Evolutionary conservation across 1,140 invertebrate species (phyloP).

Genomic region (Pogonomyrmex californicus): DNA sequence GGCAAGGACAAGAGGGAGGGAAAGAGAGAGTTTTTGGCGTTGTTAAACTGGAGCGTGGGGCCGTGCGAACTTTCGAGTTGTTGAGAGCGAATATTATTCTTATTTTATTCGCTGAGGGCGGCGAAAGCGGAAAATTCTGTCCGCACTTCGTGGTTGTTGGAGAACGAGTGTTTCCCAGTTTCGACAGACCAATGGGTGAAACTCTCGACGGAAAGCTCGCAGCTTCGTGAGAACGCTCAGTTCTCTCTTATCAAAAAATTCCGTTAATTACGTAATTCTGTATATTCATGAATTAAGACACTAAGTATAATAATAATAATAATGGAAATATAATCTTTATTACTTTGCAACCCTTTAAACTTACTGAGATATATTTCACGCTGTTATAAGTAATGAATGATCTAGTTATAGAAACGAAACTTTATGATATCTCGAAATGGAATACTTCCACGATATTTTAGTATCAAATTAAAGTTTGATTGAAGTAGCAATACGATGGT

Average conservation of each 20-base stretch:
- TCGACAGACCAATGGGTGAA: slow-evolving; percentile 35
- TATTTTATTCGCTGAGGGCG: slow-evolving; percentile 46
- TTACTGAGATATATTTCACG: neutral
- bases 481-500: neutral
- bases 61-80: slow-evolving; percentile 50
- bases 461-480: neutral
- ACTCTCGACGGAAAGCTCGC: slow-evolving; percentile 28
- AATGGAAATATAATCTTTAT: neutral
- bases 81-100: slow-evolving; percentile 58
- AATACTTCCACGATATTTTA: slow-evolving; percentile 5
- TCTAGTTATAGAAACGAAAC: neutral
- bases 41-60: slow-evolving; percentile 39
- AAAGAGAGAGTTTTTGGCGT: slow-evolving; percentile 33
- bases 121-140: slow-evolving; percentile 42
- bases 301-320: neutral
- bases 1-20: neutral
- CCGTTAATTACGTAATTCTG: slow-evolving; percentile 42
- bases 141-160: slow-evolving; percentile 43
- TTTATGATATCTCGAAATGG: slow-evolving; percentile 5
- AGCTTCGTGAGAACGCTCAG: neutral
- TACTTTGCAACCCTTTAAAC: neutral
- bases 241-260: slow-evolving; percentile 29
- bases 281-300: slow-evolving; percentile 1
- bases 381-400: neutral
- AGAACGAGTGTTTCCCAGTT: slow-evolving; percentile 29